Evolutionary conservation across 2,113 vertebrate genomes (phyloP), one percentile per base, ranked within the genome.

Genomic region (Salvelinus namaycush): DNA sequence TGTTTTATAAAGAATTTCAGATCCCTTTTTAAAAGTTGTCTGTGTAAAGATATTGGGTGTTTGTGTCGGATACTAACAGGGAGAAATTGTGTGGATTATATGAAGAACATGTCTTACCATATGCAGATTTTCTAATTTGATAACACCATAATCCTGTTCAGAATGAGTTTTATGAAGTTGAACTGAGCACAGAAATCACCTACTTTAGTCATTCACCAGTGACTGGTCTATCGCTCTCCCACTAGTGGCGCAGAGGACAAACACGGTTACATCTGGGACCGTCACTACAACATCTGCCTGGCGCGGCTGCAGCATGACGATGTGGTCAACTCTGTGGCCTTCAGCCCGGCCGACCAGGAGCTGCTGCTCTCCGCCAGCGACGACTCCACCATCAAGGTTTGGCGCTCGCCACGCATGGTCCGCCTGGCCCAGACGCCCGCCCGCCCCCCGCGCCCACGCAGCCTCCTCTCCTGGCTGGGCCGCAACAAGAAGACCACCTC

Each of bases 201-300:
- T 18, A n/a, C 13, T 68, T 18, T 26, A 68, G 9, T 34, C 2
- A 16, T 16, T 68, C 67, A 31, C 16, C 31, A 34, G 31, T 22
- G 6, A 12, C 65, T 49, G 34, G 22, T 60, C 64, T 78, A 18
- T 66, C 65, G 3, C 64, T 78, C 20, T 65, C 65, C 4, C 69
- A 27, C 0, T 0, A 99, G 98, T 0, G 97, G 98, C 34, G 97
- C 97, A 0, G 97, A 99, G 87, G 97, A 99, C 92, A 97, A 95
- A 31, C 96, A 97, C 0, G 97, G 97, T 79, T 99, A 99, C 90
- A 95, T 99, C 93, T 99, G 98, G 98, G 97, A 99, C 87, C 95
- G 97, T 0, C 97, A 99, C 87, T 99, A 99, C 76, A 96, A 96
- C 90, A 96, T 97, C 93, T 98, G 97, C 76, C 85, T 99, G 88